phyloP scores from a whole-genome alignment of 2,113 vertebrate species.

The Macrotis lagotis region DNA sequence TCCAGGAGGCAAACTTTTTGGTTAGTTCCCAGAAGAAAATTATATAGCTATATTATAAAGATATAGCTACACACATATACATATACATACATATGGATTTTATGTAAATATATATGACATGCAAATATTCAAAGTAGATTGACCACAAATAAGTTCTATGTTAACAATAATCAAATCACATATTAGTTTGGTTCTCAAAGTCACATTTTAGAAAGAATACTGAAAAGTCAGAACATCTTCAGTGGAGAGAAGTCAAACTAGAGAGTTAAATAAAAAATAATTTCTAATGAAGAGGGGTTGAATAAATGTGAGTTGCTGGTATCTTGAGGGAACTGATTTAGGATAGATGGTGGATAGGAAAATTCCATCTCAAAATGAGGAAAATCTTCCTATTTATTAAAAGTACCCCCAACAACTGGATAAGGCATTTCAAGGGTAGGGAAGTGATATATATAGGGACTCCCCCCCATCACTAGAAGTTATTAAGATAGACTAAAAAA shows the following conservation, averaged over 20 bases:
- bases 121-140: not conserved
- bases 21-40: not conserved
- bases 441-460: too few relatives aligned
- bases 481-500: too few relatives aligned
- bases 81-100: not conserved
- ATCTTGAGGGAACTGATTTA: too few relatives aligned
- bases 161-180: not conserved
- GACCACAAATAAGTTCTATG: not conserved
- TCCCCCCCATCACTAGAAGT: too few relatives aligned
- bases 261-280: not conserved
- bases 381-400: too few relatives aligned
- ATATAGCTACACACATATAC: too few relatives aligned
- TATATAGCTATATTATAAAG: not conserved
- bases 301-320: not conserved
- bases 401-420: too few relatives aligned
- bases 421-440: too few relatives aligned
- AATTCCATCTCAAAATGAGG: too few relatives aligned
- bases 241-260: not conserved
- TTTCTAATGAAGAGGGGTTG: not conserved
- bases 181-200: not conserved
- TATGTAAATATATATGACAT: not conserved
- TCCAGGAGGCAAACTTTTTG: conserved; percentile 18
- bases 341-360: too few relatives aligned
- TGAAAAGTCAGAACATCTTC: not conserved
- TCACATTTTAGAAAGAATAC: not conserved